These are phyloP conservation scores for Muscina levida DNA, from an alignment of 2,888 invertebrate genomes.

Conservation along the genomic window DNA sequence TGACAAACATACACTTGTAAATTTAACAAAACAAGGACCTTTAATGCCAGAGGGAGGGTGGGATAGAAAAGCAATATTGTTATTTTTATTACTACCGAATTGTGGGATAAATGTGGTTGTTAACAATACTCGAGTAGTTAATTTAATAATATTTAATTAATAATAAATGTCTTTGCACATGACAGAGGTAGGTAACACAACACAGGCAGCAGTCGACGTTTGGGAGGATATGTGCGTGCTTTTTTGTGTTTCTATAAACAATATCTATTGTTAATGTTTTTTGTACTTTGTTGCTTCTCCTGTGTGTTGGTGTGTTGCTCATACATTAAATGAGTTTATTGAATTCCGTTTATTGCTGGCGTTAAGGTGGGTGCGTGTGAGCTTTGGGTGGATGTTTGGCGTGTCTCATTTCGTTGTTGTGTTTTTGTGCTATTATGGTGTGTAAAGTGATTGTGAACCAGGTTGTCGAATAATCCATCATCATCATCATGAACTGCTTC, in stretches of 20 bases:
- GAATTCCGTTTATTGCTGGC: too few species aligned
- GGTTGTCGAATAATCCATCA: slow-evolving; percentile 44
- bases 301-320: neutral
- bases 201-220: too few species aligned
- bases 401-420: neutral
- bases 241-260: neutral
- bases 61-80: too few species aligned
- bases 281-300: neutral
- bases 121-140: slow-evolving; percentile 42
- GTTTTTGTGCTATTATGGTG: neutral
- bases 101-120: neutral
- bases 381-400: neutral
- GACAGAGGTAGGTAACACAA: slow-evolving; percentile 10
- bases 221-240: neutral
- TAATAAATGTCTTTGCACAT: slow-evolving; percentile 25
- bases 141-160: slow-evolving; percentile 51
- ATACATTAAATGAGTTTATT: slow-evolving; percentile 16
- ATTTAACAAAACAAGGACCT: too few species aligned
- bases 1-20: too few species aligned
- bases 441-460: slow-evolving; percentile 18
- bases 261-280: neutral
- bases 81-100: too few species aligned
- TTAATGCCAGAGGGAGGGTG: neutral
- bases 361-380: neutral
- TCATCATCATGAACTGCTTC: slow-evolving; percentile 17